Conservation (phyloP, 2,888 invertebrate genomes). For the Sinotaia quadrata region DNA sequence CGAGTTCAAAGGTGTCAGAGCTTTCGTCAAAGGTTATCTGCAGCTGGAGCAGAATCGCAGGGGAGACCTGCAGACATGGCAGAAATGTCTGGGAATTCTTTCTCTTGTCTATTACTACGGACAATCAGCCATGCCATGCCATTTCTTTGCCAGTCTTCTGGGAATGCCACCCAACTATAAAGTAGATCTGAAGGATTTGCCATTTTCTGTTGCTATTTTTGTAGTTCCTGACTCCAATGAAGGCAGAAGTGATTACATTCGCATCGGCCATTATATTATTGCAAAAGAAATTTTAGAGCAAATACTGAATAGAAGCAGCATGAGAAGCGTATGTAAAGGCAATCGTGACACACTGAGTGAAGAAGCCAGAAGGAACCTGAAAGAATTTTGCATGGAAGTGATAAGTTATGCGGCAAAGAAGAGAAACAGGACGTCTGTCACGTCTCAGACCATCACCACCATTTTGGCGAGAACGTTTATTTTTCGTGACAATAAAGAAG, state of each 20-base stretch:
- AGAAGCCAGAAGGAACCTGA: slow-evolving; percentile 36
- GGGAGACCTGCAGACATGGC: slow-evolving; percentile 32
- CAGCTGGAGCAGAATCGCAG: slow-evolving; percentile 23
- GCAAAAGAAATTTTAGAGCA: slow-evolving; percentile 44
- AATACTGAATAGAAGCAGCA: slow-evolving; percentile 4
- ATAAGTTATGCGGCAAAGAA: slow-evolving; percentile 41
- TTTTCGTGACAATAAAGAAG: slow-evolving; percentile 42
- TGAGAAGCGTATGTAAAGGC: neutral
- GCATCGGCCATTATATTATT: slow-evolving; percentile 44
- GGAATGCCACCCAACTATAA: slow-evolving; percentile 29
- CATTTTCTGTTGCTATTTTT: slow-evolving; percentile 32
- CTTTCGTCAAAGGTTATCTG: slow-evolving; percentile 44
- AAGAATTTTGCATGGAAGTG: slow-evolving; percentile 38
- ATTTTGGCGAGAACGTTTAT: slow-evolving; percentile 47
- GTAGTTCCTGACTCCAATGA: slow-evolving; percentile 35
- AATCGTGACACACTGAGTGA: slow-evolving; percentile 26
- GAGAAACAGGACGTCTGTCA: slow-evolving; percentile 29
- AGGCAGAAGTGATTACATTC: slow-evolving; percentile 31
- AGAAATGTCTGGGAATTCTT: slow-evolving; percentile 38
- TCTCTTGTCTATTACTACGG: slow-evolving; percentile 46
- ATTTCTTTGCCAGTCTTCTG: slow-evolving; percentile 39
- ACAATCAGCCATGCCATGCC: slow-evolving; percentile 41
- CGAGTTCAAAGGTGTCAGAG: slow-evolving; percentile 41
- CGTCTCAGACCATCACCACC: slow-evolving; percentile 30
- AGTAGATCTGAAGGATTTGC: slow-evolving; percentile 39